Evolutionary conservation across 2,888 invertebrate species (phyloP), one percentile per base, ranked within the genome.

Genomic region (Trichacis sp.): DNA sequence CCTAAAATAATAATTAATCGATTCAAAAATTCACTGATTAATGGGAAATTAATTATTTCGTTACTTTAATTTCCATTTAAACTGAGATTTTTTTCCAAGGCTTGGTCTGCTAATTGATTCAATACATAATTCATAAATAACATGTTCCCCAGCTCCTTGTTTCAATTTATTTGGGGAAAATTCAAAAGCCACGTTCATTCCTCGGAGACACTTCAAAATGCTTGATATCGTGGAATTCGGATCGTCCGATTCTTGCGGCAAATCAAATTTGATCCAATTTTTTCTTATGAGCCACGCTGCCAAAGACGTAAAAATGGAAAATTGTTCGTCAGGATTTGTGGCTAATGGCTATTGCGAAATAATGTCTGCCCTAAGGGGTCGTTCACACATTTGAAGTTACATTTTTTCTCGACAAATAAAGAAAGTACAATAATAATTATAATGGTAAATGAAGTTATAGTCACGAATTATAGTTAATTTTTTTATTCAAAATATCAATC

Each of bases 201-300:
- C 89, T 79, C 94, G 88, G 1, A 96, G 86, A 59, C 91, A 88
- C 71, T 94, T 93, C 36, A 98, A 83, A 72, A 99, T 97, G 63
- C 89, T 91, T 0, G 95, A 90, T 67, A 97, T 93, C 0, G 93
- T 93, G 1, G 93, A 91, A 85, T 98, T 98, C 0, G 98, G 98
- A 85, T 99, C 98, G 83, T 99, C 98, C 79, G 93, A 94, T 86
- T 98, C 98, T 82, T 97, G 95, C 0, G 98, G 98, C 69, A 92
- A 91, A 53, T 95, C 94, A 85, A 97, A 93, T 15, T 87, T 86
- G 79, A 90, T 90, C 0, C 96, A 97, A 69, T 90, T 87, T 87
- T 95, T 95, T 68, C 92, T 88, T 63, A 97, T 91, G 1, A 99
- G 87, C 98, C 98, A 99, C n/a, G 97, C 95, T 8, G 96, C 93